A percentile compares a stretch with the other conserved stretches of the same genome.
phyloP scores from a whole-genome alignment of 2,113 vertebrate species.

The Phainopepla nitens region DNA sequence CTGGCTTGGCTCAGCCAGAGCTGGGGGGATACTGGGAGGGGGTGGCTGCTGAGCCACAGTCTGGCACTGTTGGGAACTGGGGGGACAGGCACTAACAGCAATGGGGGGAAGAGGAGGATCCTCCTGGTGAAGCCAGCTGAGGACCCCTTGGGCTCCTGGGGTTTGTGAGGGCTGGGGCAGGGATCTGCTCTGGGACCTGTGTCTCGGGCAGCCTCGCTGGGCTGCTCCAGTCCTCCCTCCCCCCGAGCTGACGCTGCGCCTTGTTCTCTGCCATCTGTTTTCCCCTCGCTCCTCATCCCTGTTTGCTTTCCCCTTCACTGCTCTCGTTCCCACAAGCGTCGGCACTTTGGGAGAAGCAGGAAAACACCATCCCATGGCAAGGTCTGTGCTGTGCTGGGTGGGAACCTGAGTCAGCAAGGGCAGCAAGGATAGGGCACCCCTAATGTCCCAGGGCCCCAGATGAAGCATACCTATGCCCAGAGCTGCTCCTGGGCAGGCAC shows the following conservation, averaged over 20 bases:
- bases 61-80: background rate
- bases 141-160: background rate
- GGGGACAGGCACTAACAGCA: background rate
- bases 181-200: background rate
- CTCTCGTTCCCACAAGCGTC: conserved; percentile 14
- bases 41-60: background rate
- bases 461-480: rapidly evolving
- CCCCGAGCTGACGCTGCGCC: background rate
- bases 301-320: conserved; percentile 33
- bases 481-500: background rate
- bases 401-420: conserved; percentile 35
- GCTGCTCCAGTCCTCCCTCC: background rate
- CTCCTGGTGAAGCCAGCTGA: background rate
- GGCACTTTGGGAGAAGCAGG: conserved; percentile 43
- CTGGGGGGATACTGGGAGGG: background rate
- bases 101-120: background rate
- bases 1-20: background rate
- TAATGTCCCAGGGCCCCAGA: rapidly evolving
- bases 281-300: background rate
- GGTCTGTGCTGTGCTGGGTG: background rate
- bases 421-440: background rate
- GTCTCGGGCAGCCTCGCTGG: rapidly evolving
- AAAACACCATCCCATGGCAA: background rate
- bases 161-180: background rate
- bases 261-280: conserved; percentile 28